A percentile compares a stretch with the other conserved stretches of the same genome.
Evolutionary conservation across 2,888 invertebrate species (phyloP).

Genomic region (Aleiodes testaceus): DNA sequence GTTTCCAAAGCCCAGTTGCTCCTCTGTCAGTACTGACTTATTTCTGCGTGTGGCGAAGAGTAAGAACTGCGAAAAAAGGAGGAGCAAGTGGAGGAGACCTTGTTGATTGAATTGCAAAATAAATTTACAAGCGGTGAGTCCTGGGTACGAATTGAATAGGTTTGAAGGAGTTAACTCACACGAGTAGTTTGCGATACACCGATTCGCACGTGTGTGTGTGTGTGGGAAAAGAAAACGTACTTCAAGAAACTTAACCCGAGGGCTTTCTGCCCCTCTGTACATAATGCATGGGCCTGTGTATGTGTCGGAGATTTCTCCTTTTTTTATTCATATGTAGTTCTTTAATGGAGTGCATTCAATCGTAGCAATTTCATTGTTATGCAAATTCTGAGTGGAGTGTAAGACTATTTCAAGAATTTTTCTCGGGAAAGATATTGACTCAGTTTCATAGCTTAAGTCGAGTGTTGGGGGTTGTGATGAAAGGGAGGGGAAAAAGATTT

Average conservation of each 20-base stretch:
- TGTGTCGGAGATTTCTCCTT: slow-evolving; percentile 19
- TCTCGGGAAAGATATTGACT: no score
- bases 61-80: not conserved
- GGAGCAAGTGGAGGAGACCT: slow-evolving; percentile 45
- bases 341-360: slow-evolving; percentile 41
- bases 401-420: no score
- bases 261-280: slow-evolving; percentile 32
- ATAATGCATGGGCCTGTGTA: slow-evolving; percentile 35
- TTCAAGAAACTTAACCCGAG: slow-evolving; percentile 39
- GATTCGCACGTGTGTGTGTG: slow-evolving; percentile 3
- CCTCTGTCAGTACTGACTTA: slow-evolving; percentile 39
- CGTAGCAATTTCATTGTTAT: slow-evolving; percentile 36
- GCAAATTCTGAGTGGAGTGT: slow-evolving; percentile 21
- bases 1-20: slow-evolving; percentile 35
- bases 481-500: slow-evolving; percentile 30
- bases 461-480: slow-evolving; percentile 20
- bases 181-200: slow-evolving; percentile 46
- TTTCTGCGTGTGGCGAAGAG: slow-evolving; percentile 36
- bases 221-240: slow-evolving; percentile 36
- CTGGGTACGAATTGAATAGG: slow-evolving; percentile 59
- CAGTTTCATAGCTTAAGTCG: no score
- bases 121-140: slow-evolving; percentile 60
- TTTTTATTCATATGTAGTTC: slow-evolving; percentile 35
- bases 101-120: slow-evolving; percentile 62
- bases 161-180: slow-evolving; percentile 57